phyloP scores from a whole-genome alignment of 2,113 vertebrate species.

The Scolopax mira region DNA sequence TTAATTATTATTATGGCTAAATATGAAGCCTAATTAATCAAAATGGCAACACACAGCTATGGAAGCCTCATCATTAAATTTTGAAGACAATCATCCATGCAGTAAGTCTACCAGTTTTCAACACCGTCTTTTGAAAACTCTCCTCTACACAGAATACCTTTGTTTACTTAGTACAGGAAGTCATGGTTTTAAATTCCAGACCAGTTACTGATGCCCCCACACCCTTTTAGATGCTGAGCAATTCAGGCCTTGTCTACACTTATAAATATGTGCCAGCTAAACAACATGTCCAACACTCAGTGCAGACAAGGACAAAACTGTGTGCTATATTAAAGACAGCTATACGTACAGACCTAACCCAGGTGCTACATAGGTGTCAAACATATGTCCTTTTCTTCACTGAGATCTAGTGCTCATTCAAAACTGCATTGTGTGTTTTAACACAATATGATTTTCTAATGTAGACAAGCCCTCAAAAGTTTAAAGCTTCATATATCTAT shows the following conservation, averaged over 20 bases:
- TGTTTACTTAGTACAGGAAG: background rate
- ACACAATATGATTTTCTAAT: constrained; percentile 22
- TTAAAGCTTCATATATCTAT: background rate
- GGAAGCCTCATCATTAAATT: background rate
- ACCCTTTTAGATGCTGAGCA: background rate
- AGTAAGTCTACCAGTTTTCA: background rate
- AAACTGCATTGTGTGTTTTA: background rate
- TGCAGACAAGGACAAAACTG: constrained; percentile 9
- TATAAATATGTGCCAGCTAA: background rate
- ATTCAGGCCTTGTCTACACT: constrained; percentile 18
- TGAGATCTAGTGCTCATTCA: background rate
- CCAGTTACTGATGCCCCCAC: background rate
- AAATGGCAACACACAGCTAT: background rate
- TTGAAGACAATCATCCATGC: background rate
- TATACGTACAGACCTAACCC: background rate
- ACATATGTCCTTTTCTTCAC: constrained; percentile 13
- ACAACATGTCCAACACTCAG: background rate
- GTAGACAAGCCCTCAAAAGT: constrained; percentile 52
- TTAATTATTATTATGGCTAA: background rate
- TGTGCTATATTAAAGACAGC: background rate
- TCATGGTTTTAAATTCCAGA: background rate
- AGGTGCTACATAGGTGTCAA: background rate
- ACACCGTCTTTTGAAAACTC: background rate
- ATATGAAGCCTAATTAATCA: background rate
- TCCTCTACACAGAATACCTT: background rate